Base-by-base conservation (phyloP, 1,140 invertebrate species). In the Drosophila erecta region DNA sequence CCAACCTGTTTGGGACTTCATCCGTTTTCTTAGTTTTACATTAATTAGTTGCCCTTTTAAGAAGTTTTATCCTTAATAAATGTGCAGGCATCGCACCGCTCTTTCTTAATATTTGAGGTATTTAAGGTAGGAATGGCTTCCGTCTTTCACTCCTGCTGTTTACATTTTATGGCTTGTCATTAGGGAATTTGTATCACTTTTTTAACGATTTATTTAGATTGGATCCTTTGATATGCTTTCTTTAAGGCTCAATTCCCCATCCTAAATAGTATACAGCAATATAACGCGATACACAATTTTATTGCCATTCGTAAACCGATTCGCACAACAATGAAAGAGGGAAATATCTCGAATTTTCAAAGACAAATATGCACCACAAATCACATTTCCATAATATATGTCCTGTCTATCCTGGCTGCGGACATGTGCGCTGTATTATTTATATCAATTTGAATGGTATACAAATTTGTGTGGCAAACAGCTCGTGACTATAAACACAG, bases 371-470 rank as follows among this genome's bases (percentile, higher is more conserved):
- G 64, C 43, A 35, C 14, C 51, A 69, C 64, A 70, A 70, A 70
- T 70, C 66, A 49, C 43, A 70, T 56, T 55, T 56, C 53, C 30
- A 66, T 66, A 49, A 66, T 64, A 41, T 27, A 41, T 38, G 22
- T 43, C 30, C 2, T 33, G 24, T 37, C 20, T 14, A 30, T 37
- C 60, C 40, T 40, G 38, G 6, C 44, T 41, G 44, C 47, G 20
- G 37, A 49, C 46, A 38, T 58, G 46, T 72, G 66, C 22, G 66
- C 38, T 59, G 46, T 65, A 64, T 47, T 75, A 81, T 85, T 86
- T 81, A 86, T 86, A 86, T 81, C 81, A 86, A 85, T 85, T 85
- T 65, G 72, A 86, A 81, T 86, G 69, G 62, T 76, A 70, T 77
- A 74, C 81, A 69, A 77, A 58, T 74, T 66, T 47, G 67, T 75